These are phyloP conservation scores for Exephanes ischioxanthus DNA, from an alignment of 2,888 invertebrate genomes.

Conservation along the genomic window DNA sequence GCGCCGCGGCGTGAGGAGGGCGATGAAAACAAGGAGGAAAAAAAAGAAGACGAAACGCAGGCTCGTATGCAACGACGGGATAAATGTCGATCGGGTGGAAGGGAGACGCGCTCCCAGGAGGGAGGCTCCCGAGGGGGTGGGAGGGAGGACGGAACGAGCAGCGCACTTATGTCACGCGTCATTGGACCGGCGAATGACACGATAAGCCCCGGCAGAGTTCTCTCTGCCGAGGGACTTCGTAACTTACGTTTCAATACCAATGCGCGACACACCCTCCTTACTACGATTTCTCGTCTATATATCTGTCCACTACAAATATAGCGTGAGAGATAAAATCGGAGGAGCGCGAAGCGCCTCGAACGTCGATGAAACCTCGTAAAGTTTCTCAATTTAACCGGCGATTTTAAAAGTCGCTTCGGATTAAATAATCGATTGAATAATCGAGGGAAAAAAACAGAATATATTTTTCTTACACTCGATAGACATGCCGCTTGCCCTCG, in stretches of 20 bases:
- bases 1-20: conserved; percentile 69
- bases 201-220: conserved; percentile 46
- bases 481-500: background rate
- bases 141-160: conserved; percentile 48
- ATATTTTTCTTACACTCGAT: conserved; percentile 16
- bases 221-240: background rate
- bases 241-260: conserved; percentile 34
- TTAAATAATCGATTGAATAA: background rate
- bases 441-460: background rate
- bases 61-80: conserved; percentile 34
- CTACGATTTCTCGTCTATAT: conserved; percentile 51
- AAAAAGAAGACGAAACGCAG: conserved; percentile 32
- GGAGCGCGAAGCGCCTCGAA: background rate
- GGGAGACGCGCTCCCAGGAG: conserved; percentile 19
- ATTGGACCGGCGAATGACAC: conserved; percentile 65
- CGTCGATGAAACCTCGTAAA: conserved; percentile 4
- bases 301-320: conserved; percentile 27
- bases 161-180: conserved; percentile 66
- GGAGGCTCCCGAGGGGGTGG: background rate
- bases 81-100: conserved; percentile 34
- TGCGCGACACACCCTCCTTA: conserved; percentile 62
- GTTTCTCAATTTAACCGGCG: background rate
- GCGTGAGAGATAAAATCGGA: conserved; percentile 3
- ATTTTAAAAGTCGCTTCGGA: background rate
- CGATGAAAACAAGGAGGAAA: conserved; percentile 23